These are phyloP conservation scores for Accipiter cooperii DNA, from an alignment of 2,113 vertebrate species.

Conservation along the genomic window DNA sequence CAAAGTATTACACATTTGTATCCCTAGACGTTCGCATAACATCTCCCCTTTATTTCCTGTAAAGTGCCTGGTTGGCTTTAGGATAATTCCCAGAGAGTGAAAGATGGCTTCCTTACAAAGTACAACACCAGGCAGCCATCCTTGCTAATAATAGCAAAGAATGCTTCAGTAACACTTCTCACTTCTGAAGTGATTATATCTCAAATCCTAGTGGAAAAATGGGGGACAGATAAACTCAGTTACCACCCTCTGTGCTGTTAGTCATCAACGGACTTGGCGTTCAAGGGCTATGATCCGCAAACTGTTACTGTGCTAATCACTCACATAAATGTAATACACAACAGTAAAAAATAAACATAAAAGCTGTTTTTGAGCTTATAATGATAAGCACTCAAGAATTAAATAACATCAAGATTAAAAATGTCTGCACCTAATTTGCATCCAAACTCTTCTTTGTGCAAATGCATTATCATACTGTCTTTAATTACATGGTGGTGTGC, in stretches of 20 bases:
- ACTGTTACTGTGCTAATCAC: not conserved
- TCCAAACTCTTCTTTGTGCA: not conserved
- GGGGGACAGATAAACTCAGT: not conserved
- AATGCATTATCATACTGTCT: not conserved
- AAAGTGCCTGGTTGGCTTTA: not conserved
- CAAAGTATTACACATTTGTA: not conserved
- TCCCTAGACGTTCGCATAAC: not conserved
- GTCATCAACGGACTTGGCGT: not conserved
- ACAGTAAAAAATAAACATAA: not conserved
- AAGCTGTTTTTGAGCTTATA: not conserved
- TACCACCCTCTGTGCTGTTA: not conserved
- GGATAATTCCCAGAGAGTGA: not conserved
- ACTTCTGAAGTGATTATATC: not conserved
- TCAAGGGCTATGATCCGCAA: not conserved
- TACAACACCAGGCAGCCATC: not conserved
- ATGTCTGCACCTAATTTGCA: conserved; percentile 1
- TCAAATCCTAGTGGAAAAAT: not conserved
- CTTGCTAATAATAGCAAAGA: not conserved
- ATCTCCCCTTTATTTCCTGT: not conserved
- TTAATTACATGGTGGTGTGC: not conserved
- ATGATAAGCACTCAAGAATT: conserved; percentile 19
- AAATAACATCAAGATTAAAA: conserved; percentile 40
- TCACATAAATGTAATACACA: not conserved
- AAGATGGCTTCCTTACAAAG: not conserved
- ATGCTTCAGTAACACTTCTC: not conserved